Percentiles rank a stretch among this genome's conserved stretches.
Conservation (phyloP, 92 coral and sea anemone genomes). For the Bergia puertoricense region DNA sequence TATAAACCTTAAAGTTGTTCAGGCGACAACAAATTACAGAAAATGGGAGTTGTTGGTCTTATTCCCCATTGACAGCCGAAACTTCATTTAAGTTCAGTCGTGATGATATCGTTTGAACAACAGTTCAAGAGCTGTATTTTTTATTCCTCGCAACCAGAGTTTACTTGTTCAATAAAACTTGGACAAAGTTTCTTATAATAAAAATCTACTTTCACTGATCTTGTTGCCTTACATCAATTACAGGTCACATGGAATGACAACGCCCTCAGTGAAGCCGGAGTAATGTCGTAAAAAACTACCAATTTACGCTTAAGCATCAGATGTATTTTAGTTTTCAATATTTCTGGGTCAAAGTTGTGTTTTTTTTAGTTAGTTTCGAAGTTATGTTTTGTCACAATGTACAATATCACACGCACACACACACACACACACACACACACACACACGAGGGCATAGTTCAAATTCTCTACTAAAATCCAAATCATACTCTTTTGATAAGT, state of each 20-base stretch:
- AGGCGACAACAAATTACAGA: background rate
- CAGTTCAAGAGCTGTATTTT: too few species aligned
- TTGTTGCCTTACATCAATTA: background rate
- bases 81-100: too few species aligned
- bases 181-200: background rate
- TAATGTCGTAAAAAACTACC: background rate
- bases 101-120: too few species aligned
- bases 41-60: background rate
- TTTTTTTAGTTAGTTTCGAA: background rate
- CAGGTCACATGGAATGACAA: background rate
- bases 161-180: too few species aligned
- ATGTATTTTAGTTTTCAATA: background rate
- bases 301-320: background rate
- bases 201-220: background rate
- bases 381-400: background rate
- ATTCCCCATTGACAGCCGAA: background rate
- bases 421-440: too few species aligned
- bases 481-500: too few species aligned
- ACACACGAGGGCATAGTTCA: too few species aligned
- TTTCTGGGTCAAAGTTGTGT: background rate
- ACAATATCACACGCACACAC: too few species aligned
- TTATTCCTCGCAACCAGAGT: too few species aligned
- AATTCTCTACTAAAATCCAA: too few species aligned
- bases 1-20: background rate
- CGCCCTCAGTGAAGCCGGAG: background rate